Percentiles rank a stretch among this genome's conserved stretches.
Conservation (phyloP, 2,113 vertebrate species). For the Carettochelys insculpta region DNA sequence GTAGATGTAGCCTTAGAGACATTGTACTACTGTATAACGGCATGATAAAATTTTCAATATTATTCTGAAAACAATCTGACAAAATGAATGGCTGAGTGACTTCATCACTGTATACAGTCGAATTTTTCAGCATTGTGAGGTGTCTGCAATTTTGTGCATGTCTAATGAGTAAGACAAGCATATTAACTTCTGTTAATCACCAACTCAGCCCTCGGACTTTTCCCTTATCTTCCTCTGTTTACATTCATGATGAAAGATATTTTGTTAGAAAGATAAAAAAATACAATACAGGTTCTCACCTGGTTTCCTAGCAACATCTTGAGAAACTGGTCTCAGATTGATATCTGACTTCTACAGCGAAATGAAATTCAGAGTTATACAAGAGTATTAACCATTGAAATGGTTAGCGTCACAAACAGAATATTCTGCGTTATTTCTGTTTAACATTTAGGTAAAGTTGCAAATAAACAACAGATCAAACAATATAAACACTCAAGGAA, state of each 20-base stretch:
- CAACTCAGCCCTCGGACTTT: background rate
- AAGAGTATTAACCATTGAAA: background rate
- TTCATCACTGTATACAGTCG: background rate
- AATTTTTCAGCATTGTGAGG: background rate
- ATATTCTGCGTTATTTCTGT: background rate
- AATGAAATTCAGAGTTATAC: background rate
- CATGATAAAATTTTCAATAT: background rate
- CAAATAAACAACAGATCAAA: background rate
- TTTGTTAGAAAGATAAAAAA: background rate
- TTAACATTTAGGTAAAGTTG: background rate
- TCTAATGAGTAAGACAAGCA: background rate
- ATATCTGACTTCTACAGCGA: background rate
- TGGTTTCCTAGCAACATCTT: background rate
- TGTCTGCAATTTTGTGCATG: background rate
- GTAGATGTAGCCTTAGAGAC: no score
- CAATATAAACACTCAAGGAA: background rate
- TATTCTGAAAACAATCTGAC: background rate
- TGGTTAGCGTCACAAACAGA: background rate
- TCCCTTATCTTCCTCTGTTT: background rate
- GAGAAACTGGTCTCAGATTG: background rate
- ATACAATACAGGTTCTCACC: background rate
- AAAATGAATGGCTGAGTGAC: background rate
- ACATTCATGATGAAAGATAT: background rate
- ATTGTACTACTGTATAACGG: background rate
- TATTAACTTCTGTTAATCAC: background rate